Base-by-base conservation (phyloP, 2,113 vertebrate genomes). In the Plotosus lineatus region DNA sequence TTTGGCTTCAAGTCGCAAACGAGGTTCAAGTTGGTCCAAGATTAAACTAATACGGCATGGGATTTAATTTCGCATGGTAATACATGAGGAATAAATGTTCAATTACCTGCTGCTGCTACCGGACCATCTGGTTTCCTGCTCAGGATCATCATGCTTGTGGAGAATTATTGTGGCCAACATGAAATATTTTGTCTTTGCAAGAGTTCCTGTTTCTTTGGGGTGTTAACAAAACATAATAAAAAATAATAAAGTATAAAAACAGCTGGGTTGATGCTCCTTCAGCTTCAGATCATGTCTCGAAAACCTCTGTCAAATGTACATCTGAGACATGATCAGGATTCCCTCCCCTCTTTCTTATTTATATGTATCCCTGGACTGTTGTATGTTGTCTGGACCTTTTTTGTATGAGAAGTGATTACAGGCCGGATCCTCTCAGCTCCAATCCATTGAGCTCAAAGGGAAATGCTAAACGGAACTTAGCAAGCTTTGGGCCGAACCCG, bases 121-220 rank as follows among this genome's bases (percentile, higher is more conserved):
- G 95, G 93, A 80, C 92, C 94, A 88, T 96, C 95, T 85, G 94
- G 92, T 89, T 96, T 96, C 89, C 95, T 94, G 91, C 93, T 95
- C 87, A 95, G 90, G 86, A 95, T 94, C 95, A 96, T 96, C 90
- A 95, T 94, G 89, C 36, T 86, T 90, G 85, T 86, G 79, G 60
- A 65, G 77, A 78, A 83, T 40, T 11, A 36, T 77, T 87, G 87
- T 86, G 85, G 87, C 89, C 91, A 90, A 88, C 91, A 93, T 94
- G 88, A 90, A 86, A 90, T 84, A 81, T 12, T 33, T 38, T 17
- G 11, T 19, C 12, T 55, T 50, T 31, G 19, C 44, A 31, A 50
- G 15, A 28, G 5, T 40, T 71, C 65, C 36, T 71, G 12, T 15
- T 36, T 72, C n/a, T n/a, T n/a, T 19, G 15, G 19, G 11, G 31